Evolutionary conservation across 2,797 vertebrate genomes (phyloP).

Genomic region (Poeciliopsis turneri): DNA sequence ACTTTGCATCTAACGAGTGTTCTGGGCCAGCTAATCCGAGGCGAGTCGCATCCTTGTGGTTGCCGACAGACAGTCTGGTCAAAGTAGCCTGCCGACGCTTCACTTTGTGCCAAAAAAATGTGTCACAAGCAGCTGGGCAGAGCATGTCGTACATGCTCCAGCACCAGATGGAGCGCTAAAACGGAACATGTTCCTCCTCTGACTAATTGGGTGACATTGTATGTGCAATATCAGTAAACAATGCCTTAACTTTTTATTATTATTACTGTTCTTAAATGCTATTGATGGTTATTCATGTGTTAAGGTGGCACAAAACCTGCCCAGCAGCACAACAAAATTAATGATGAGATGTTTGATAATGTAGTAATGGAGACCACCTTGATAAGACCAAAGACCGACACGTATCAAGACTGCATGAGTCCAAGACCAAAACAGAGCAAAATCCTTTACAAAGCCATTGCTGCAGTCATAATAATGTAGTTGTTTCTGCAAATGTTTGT

Average conservation of each 20-base stretch:
- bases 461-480: neutral
- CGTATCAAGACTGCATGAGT: neutral
- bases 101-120: slow-evolving; percentile 81
- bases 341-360: neutral
- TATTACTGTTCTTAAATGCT: neutral
- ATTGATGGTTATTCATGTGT: slow-evolving; percentile 4
- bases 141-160: slow-evolving; percentile 80
- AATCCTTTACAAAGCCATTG: neutral
- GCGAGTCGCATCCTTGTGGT: slow-evolving; percentile 59
- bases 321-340: slow-evolving; percentile 1
- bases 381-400: neutral
- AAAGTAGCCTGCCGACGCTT: slow-evolving; percentile 65
- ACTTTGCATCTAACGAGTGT: slow-evolving; percentile 54
- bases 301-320: slow-evolving; percentile 13
- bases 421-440: neutral
- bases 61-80: slow-evolving; percentile 71
- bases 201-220: slow-evolving; percentile 4
- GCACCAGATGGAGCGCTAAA: slow-evolving; percentile 86
- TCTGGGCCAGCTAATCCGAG: slow-evolving; percentile 58
- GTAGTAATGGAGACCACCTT: neutral
- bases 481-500: neutral
- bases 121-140: slow-evolving; percentile 87
- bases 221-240: slow-evolving; percentile 12
- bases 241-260: neutral
- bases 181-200: slow-evolving; percentile 33